Evolutionary conservation across 2,888 invertebrate species (phyloP).

Genomic region (Pammene fasciana): DNA sequence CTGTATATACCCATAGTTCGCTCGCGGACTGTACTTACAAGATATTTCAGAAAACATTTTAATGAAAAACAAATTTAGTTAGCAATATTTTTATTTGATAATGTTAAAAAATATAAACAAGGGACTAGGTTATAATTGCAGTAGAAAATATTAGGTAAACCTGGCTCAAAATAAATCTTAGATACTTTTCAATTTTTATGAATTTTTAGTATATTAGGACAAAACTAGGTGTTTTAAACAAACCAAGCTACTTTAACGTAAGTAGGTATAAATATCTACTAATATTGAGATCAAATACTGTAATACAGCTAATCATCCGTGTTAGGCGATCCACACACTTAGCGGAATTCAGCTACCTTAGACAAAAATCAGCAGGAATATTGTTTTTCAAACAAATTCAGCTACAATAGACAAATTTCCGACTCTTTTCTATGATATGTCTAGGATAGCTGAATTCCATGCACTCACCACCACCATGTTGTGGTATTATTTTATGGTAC

Average conservation of each 20-base stretch:
- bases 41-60: no score
- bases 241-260: conserved; percentile 5
- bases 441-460: no score
- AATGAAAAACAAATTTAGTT: neutral
- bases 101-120: neutral
- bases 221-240: neutral
- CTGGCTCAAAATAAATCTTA: neutral
- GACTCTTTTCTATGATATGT: no score
- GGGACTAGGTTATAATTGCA: conserved; percentile 12
- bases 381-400: no score
- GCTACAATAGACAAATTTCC: no score
- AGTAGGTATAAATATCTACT: neutral
- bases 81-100: conserved; percentile 8
- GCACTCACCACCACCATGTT: no score
- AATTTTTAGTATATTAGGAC: neutral
- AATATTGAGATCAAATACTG: conserved; percentile 7
- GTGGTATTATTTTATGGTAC: no score
- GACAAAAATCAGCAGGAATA: no score
- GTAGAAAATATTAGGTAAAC: neutral
- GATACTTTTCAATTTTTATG: neutral
- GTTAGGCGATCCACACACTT: neutral
- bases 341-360: neutral
- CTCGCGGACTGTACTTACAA: no score
- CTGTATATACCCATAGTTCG: no score
- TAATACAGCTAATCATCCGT: neutral